Conservation (phyloP, 2,888 invertebrate genomes). For the Catocala sponsa region DNA sequence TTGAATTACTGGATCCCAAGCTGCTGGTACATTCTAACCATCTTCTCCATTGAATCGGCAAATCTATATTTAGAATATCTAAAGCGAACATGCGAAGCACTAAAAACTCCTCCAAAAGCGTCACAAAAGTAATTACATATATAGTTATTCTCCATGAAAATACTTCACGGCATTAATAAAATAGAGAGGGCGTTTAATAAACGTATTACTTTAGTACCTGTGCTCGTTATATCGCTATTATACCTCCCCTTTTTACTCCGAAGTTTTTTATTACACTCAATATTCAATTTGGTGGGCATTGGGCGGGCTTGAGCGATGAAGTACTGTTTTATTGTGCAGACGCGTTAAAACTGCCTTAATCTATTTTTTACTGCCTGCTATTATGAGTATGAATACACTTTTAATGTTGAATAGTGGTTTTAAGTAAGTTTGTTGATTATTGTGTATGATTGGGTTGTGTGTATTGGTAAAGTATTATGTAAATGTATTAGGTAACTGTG, state of each 20-base stretch:
- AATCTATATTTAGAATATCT: no score
- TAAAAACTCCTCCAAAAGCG: background rate
- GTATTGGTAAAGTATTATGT: no score
- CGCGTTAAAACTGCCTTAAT: conserved; percentile 15
- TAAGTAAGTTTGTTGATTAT: no score
- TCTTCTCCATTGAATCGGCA: no score
- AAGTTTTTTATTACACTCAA: conserved; percentile 70
- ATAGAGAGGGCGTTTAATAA: conserved; percentile 49
- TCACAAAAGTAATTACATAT: background rate
- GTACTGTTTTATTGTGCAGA: conserved; percentile 18
- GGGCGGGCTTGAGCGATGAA: conserved; percentile 35
- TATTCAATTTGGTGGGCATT: conserved; percentile 66
- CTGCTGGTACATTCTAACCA: no score
- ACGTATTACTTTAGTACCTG: conserved; percentile 57
- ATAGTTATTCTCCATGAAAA: background rate
- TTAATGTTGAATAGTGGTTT: background rate
- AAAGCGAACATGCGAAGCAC: no score
- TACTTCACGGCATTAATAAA: conserved; percentile 44
- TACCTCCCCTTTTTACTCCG: conserved; percentile 47
- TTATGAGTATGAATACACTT: background rate
- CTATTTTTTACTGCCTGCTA: conserved; percentile 10
- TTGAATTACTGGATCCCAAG: no score
- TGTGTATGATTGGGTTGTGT: no score
- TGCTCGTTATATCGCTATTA: conserved; percentile 59
- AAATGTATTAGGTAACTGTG: no score